Base-by-base conservation (phyloP, 2,888 invertebrate species). In the Eupithecia tripunctaria region DNA sequence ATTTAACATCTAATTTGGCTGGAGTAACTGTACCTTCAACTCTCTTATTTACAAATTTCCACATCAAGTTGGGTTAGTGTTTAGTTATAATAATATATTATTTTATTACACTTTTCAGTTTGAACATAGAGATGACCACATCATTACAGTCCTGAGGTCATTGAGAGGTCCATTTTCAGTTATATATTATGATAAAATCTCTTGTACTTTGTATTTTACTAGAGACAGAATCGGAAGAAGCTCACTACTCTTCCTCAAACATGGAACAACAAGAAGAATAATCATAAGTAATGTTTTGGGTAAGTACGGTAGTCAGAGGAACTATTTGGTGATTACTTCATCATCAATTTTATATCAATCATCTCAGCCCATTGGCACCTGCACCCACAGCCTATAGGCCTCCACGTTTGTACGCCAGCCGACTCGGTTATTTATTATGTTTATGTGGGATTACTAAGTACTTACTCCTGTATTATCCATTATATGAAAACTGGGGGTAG, bases 201-300 rank as follows among this genome's bases (percentile, higher is more conserved):
- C 86, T 0, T 90, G 95, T 60, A 86, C 88, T 18, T 81, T 99
- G 59, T 98, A 97, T 94, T 98, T 99, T 90, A 96, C 97, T 1
- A 95, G 99, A 84, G 99, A 99, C 89, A 95, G 95, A 79, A 96
- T 98, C 86, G 99, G 99, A 51, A 95, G 99, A 79, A 96, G 97
- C 84, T 98, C 98, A 87, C 91, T 99, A 65, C 90, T 99, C 59
- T 89, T 97, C 65, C 95, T 96, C 80, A 89, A 18, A 10, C 47
- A 91, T n/a, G 81, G 86, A 88, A 75, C 80, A 90, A n/a, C n/a
- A 15, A 82, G 87, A 38, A 85, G 89, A 25, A 81, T 94, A 71
- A 82, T 95, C 68, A 84, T 96, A 38, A 93, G 95, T 73, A 96
- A 95, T 91, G 95, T 95, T 29, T 93, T 95, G 76, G 90, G 95